Conservation (phyloP, 2,888 invertebrate genomes). For the Hylaea fasciaria region DNA sequence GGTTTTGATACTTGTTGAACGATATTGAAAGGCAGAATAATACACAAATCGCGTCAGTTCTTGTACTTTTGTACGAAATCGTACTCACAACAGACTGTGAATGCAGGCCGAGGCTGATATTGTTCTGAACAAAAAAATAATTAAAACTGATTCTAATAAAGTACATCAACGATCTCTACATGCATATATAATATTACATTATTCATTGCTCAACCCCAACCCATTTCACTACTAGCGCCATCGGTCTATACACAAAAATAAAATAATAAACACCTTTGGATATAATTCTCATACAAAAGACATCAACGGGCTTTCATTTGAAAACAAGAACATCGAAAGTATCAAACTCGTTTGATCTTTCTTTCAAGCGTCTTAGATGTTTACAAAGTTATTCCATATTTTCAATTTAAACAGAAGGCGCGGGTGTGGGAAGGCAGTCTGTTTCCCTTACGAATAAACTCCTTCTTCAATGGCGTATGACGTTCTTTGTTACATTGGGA, state of each 20-base stretch:
- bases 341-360: conserved; percentile 52
- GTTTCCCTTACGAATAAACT: conserved; percentile 29
- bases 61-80: no score
- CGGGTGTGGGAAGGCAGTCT: conserved; percentile 73
- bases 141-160: no score
- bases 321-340: conserved; percentile 43
- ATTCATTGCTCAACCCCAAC: no score
- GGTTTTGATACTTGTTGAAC: conserved; percentile 62
- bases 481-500: conserved; percentile 29
- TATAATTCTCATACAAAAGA: conserved; percentile 6
- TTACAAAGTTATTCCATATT: conserved; percentile 83
- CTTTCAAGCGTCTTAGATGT: conserved; percentile 65
- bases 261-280: no score
- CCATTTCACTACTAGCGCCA: no score
- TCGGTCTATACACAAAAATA: no score
- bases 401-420: conserved; percentile 77
- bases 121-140: no score
- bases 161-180: not conserved
- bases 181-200: no score
- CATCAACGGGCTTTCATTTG: conserved; percentile 1
- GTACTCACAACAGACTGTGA: no score
- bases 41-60: no score
- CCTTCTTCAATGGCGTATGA: conserved; percentile 26
- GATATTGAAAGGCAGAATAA: not conserved
- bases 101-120: no score